phyloP scores from a whole-genome alignment of 1,140 invertebrate species.

The Neodiprion lecontei region DNA sequence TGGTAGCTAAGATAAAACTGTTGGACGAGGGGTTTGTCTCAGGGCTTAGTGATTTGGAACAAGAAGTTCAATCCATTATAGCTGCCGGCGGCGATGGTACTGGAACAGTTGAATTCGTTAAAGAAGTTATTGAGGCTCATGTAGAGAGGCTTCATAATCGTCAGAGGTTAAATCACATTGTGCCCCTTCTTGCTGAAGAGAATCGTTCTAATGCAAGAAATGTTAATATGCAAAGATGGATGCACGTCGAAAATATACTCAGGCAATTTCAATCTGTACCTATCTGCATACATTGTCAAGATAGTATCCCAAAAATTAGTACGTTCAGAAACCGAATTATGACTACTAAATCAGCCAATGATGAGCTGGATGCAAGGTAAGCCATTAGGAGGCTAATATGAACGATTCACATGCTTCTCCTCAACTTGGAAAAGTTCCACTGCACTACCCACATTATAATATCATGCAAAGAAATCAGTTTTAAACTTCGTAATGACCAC shows the following conservation, averaged over 20 bases:
- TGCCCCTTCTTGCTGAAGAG: not conserved
- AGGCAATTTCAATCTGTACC: slow-evolving; percentile 59
- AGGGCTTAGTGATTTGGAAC: slow-evolving; percentile 73
- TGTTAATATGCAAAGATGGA: slow-evolving; percentile 67
- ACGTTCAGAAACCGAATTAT: slow-evolving; percentile 68
- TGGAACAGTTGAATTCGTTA: slow-evolving; percentile 31
- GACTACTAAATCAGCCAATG: slow-evolving; percentile 44
- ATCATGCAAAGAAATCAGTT: no score
- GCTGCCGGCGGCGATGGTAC: slow-evolving; percentile 14
- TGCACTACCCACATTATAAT: no score
- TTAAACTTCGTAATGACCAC: no score
- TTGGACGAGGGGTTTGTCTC: slow-evolving; percentile 77
- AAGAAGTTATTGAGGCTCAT: slow-evolving; percentile 41
- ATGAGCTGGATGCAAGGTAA: slow-evolving; percentile 8
- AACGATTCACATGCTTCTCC: no score
- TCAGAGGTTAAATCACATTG: slow-evolving; percentile 30
- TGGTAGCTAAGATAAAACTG: slow-evolving; percentile 78
- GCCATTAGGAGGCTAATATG: not conserved
- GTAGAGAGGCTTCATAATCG: slow-evolving; percentile 39
- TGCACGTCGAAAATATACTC: slow-evolving; percentile 67
- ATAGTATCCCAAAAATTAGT: slow-evolving; percentile 67
- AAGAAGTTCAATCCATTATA: slow-evolving; percentile 42
- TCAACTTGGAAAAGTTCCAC: no score
- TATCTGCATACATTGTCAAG: slow-evolving; percentile 70
- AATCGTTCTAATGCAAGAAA: slow-evolving; percentile 59